Percentiles rank a stretch among this genome's conserved stretches.
Conservation (phyloP, 2,113 vertebrate genomes). For the Dipodomys ordii region DNA sequence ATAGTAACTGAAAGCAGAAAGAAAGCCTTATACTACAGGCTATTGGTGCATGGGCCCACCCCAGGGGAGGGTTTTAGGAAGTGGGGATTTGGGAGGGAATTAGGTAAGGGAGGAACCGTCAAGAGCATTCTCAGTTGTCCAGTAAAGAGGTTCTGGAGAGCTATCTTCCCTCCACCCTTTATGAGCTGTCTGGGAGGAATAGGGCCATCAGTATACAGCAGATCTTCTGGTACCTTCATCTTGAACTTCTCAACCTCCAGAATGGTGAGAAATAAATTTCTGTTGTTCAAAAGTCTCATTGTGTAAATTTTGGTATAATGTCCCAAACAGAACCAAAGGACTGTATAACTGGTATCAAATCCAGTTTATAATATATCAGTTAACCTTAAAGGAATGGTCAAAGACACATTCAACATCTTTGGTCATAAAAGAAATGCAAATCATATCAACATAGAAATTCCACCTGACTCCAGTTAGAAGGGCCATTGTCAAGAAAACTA, state of each 20-base stretch:
- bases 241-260: neutral
- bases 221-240: neutral
- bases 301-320: neutral
- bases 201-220: neutral
- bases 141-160: neutral
- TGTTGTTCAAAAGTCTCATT: neutral
- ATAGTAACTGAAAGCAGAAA: conserved; percentile 25
- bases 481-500: too few species aligned
- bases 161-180: neutral
- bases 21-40: neutral
- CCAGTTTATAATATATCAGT: neutral
- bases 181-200: neutral
- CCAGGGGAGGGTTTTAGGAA: neutral
- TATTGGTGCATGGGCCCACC: too few species aligned
- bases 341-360: neutral
- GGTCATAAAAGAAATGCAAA: too few species aligned
- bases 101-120: neutral
- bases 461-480: too few species aligned
- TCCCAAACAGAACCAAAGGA: neutral
- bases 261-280: neutral
- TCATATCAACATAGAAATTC: too few species aligned
- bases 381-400: neutral
- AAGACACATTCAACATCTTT: too few species aligned
- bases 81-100: neutral
- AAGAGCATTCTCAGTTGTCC: neutral